These are phyloP conservation scores for Congeria kusceri DNA, from an alignment of 2,888 invertebrate species.

Conservation along the genomic window DNA sequence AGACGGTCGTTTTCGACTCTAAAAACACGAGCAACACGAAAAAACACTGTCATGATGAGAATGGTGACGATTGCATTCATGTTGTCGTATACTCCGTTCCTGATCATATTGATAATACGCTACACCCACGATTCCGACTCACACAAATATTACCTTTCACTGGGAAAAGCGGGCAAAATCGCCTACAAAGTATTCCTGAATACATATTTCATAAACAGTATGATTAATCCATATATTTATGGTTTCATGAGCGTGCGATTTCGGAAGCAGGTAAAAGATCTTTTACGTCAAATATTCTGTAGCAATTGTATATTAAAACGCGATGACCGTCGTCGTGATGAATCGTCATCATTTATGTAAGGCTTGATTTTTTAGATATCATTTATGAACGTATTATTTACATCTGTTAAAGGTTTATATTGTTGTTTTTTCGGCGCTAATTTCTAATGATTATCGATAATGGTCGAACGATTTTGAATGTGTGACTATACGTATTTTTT, in stretches of 20 bases:
- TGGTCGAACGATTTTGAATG: too few species aligned
- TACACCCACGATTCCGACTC: slow-evolving; percentile 38
- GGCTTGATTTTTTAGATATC: too few species aligned
- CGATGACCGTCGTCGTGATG: too few species aligned
- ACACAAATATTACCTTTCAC: slow-evolving; percentile 24
- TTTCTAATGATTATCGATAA: too few species aligned
- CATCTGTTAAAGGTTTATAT: too few species aligned
- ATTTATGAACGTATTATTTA: too few species aligned
- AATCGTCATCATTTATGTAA: too few species aligned
- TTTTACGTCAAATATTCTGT: slow-evolving; percentile 39
- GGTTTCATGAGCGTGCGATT: slow-evolving; percentile 58
- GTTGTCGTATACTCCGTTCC: slow-evolving; percentile 59
- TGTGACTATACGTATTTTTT: too few species aligned
- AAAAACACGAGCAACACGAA: slow-evolving; percentile 26
- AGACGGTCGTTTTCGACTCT: slow-evolving; percentile 14
- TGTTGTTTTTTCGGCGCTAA: too few species aligned
- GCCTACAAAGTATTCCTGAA: slow-evolving; percentile 49
- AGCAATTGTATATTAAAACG: slow-evolving; percentile 26
- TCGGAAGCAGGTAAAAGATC: slow-evolving; percentile 43
- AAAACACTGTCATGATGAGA: slow-evolving; percentile 61
- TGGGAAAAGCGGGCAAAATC: slow-evolving; percentile 37
- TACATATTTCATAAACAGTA: slow-evolving; percentile 61
- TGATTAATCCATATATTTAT: slow-evolving; percentile 59
- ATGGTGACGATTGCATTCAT: slow-evolving; percentile 63
- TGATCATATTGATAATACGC: slow-evolving; percentile 50